phyloP scores from a whole-genome alignment of 2,888 invertebrate species.

The Drepana falcataria region DNA sequence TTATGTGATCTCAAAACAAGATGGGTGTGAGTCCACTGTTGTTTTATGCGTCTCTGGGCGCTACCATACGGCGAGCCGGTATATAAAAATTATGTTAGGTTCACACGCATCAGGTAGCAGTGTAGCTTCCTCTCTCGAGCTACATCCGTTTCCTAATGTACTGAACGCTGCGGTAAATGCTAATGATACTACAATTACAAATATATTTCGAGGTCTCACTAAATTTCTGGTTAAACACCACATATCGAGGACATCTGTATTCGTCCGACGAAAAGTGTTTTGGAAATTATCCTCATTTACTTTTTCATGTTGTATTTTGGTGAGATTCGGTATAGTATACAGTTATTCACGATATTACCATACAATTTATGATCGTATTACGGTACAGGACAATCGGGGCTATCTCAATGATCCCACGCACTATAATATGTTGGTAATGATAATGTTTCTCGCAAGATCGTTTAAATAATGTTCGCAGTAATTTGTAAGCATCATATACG shows the following conservation, averaged over 20 bases:
- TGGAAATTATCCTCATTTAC: neutral
- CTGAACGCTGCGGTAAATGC: slow-evolving; percentile 26
- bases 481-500: no score
- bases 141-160: slow-evolving; percentile 33
- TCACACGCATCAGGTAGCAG: neutral
- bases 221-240: slow-evolving; percentile 31
- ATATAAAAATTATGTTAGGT: neutral
- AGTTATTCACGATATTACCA: no score
- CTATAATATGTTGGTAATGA: slow-evolving; percentile 15
- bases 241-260: slow-evolving; percentile 22
- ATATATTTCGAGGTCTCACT: slow-evolving; percentile 30
- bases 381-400: no score
- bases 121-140: slow-evolving; percentile 29
- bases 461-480: no score
- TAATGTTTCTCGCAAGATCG: slow-evolving; percentile 5
- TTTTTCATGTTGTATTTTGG: no score
- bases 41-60: no score
- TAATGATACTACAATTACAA: slow-evolving; percentile 35
- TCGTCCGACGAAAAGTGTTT: slow-evolving; percentile 1
- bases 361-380: no score
- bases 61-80: neutral
- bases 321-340: no score
- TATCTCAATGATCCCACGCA: no score
- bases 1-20: no score
- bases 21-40: no score